Conservation (phyloP, 1,140 invertebrate species). For the Sycophila sp. region DNA sequence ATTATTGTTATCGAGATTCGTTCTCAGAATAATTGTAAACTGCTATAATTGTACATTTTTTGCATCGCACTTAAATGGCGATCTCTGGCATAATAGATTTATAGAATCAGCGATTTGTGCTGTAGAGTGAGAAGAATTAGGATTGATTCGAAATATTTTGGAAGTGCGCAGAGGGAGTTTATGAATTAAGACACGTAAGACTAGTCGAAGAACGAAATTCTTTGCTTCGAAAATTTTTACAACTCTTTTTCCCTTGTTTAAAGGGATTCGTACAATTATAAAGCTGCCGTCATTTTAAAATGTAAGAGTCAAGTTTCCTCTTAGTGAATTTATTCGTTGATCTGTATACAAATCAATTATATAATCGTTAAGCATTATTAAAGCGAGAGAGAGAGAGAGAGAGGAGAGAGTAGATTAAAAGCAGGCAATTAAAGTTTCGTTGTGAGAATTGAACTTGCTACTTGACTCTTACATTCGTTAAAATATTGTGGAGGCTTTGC, state of each 20-base stretch:
- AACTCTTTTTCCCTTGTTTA: not conserved
- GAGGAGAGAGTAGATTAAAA: too few species aligned
- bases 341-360: not conserved
- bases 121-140: slow-evolving; percentile 33
- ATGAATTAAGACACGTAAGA: slow-evolving; percentile 15
- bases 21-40: slow-evolving; percentile 53
- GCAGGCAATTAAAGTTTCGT: too few species aligned
- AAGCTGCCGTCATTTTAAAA: slow-evolving; percentile 11
- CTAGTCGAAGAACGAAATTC: slow-evolving; percentile 35
- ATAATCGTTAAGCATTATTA: not conserved
- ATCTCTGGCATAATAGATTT: slow-evolving; percentile 33
- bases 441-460: not conserved
- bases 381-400: too few species aligned
- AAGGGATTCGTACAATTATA: slow-evolving; percentile 24
- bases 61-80: slow-evolving; percentile 38
- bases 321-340: not conserved
- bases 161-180: slow-evolving; percentile 8
- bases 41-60: slow-evolving; percentile 50
- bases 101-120: slow-evolving; percentile 20
- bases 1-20: slow-evolving; percentile 57
- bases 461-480: slow-evolving; percentile 7
- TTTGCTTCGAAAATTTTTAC: slow-evolving; percentile 23
- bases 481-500: not conserved
- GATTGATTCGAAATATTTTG: slow-evolving; percentile 30
- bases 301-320: slow-evolving; percentile 11